phyloP scores from a whole-genome alignment of 2,888 invertebrate species.

The Agrochola litura region DNA sequence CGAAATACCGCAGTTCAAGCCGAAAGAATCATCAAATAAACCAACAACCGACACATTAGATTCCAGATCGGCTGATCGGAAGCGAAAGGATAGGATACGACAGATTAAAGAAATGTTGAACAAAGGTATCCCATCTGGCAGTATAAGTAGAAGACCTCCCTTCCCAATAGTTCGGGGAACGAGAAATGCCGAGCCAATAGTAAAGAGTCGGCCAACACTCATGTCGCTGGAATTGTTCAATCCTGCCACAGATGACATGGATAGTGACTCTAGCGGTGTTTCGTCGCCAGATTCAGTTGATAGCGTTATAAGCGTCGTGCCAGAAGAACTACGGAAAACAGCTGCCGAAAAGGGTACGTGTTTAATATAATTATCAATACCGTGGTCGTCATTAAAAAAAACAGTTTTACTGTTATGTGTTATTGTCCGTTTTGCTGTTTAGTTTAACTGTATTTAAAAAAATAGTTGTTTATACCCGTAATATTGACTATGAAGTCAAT shows the following conservation, averaged over 20 bases:
- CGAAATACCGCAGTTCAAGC: conserved; percentile 91
- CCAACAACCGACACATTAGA: conserved; percentile 83
- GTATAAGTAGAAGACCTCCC: conserved; percentile 86
- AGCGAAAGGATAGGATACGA: conserved; percentile 91
- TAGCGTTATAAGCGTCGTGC: conserved; percentile 95
- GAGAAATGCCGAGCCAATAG: conserved; percentile 91
- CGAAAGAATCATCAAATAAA: conserved; percentile 79
- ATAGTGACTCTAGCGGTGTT: conserved; percentile 96
- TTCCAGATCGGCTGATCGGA: conserved; percentile 87
- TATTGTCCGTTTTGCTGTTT: too few relatives aligned
- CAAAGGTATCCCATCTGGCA: conserved; percentile 92
- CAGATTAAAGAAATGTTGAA: conserved; percentile 93
- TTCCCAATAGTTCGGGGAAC: conserved; percentile 93
- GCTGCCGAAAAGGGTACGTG: conserved; percentile 85
- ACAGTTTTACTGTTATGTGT: background rate
- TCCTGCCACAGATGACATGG: conserved; percentile 97
- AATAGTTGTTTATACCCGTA: background rate
- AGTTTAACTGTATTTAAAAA: background rate
- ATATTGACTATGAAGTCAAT: background rate
- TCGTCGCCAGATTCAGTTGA: conserved; percentile 97
- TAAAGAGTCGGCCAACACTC: conserved; percentile 93
- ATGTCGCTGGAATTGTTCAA: conserved; percentile 96
- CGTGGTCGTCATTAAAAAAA: background rate
- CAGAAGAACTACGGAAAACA: conserved; percentile 90
- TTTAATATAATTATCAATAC: background rate